Evolutionary conservation across 2,113 vertebrate species (phyloP).

Genomic region (Scortum barcoo): DNA sequence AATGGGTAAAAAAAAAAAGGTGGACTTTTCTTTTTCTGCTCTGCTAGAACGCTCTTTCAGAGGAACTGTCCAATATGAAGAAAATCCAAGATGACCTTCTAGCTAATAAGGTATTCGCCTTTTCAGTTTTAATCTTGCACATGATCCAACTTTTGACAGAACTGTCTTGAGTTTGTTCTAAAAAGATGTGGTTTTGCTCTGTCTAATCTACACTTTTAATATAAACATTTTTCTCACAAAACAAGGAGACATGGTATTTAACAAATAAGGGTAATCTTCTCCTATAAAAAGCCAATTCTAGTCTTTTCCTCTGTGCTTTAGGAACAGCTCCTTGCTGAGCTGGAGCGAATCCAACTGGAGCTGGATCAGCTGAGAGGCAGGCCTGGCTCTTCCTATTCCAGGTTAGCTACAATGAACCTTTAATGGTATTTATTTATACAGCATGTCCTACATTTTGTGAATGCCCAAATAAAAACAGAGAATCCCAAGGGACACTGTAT

Average conservation of each 20-base stretch:
- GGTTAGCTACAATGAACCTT: conserved; percentile 79
- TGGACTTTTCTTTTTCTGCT: background rate
- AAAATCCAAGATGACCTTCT: conserved; percentile 94
- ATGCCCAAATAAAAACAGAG: conserved; percentile 33
- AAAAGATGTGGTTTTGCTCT: background rate
- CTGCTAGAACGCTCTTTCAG: conserved; percentile 90
- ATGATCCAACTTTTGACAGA: background rate
- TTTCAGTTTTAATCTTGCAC: background rate
- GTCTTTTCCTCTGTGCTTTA: conserved; percentile 56
- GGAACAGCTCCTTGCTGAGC: conserved; percentile 92
- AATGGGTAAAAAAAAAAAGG: background rate
- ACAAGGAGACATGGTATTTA: background rate
- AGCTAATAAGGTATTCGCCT: conserved; percentile 88
- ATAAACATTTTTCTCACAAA: background rate
- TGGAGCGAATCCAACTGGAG: conserved; percentile 93
- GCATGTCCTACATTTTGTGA: conserved; percentile 9
- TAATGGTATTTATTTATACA: conserved; percentile 19
- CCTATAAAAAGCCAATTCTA: background rate
- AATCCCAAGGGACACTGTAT: conserved; percentile 22
- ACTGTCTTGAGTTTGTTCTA: background rate
- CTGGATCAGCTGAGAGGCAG: conserved; percentile 91
- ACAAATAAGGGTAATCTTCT: background rate
- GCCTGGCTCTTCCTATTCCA: conserved; percentile 90
- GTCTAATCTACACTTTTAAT: background rate
- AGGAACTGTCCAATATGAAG: conserved; percentile 95